Evolutionary conservation across 2,797 vertebrate genomes (phyloP).

Genomic region (Periparus ater): DNA sequence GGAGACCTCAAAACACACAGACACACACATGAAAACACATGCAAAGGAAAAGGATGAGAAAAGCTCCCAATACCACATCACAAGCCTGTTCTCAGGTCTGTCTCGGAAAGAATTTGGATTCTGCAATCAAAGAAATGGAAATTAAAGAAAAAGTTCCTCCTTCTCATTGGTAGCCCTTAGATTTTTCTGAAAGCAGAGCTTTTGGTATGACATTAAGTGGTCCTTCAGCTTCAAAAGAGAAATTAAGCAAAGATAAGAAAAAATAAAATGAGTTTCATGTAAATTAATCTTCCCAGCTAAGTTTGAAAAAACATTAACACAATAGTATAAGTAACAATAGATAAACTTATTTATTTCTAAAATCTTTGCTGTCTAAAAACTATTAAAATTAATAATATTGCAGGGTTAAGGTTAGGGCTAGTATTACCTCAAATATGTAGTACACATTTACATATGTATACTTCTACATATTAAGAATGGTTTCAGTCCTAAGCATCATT

Average conservation of each 20-base stretch:
- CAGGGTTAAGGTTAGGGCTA: too few species aligned
- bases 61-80: not conserved
- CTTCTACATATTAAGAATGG: not conserved
- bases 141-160: not conserved
- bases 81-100: not conserved
- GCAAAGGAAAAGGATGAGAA: not conserved
- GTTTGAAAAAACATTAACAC: not conserved
- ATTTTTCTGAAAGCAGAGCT: not conserved
- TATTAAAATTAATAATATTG: not conserved
- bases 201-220: not conserved
- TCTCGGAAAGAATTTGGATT: not conserved
- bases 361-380: not conserved
- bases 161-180: not conserved
- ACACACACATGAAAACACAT: fast-evolving
- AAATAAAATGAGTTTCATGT: not conserved
- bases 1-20: not conserved
- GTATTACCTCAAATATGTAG: not conserved
- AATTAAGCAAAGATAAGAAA: not conserved
- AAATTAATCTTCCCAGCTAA: not conserved
- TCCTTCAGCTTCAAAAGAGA: not conserved
- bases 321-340: not conserved
- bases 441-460: not conserved
- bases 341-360: not conserved
- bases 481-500: not conserved
- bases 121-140: not conserved